These are phyloP conservation scores for Exaiptasia diaphana DNA, from an alignment of 64 coral and sea anemone genomes.

Conservation along the genomic window DNA sequence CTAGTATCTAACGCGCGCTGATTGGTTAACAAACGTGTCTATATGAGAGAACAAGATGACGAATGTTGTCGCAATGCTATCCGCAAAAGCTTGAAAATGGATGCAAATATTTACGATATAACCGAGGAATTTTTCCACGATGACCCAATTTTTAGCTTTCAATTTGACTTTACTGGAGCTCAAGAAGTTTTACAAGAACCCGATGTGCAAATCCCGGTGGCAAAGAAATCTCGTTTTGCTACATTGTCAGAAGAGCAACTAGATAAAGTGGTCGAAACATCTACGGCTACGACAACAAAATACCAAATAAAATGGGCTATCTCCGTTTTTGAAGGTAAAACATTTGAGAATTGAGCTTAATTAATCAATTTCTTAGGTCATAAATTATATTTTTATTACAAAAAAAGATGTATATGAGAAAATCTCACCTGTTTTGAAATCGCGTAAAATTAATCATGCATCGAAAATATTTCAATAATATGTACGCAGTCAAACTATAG, in stretches of 20 bases:
- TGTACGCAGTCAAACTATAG: not conserved
- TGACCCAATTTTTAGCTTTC: no score
- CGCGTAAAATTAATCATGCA: not conserved
- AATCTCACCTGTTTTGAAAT: not conserved
- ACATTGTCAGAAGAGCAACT: not conserved
- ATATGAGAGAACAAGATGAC: no score
- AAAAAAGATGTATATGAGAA: not conserved
- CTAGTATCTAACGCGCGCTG: no score
- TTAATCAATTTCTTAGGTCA: not conserved
- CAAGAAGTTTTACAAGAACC: no score
- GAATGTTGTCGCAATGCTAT: no score
- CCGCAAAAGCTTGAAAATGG: no score
- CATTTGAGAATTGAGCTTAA: not conserved
- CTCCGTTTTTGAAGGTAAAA: conserved; percentile 3
- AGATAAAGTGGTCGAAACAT: not conserved
- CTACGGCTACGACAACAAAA: not conserved
- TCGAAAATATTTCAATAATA: not conserved
- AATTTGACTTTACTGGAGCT: no score
- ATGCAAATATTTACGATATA: no score
- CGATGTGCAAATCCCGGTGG: no score
- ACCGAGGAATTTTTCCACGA: no score
- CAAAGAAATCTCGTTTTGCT: not conserved
- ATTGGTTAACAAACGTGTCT: no score
- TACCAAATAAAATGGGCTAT: conserved; percentile 5
- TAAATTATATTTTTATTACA: not conserved